phyloP scores from a whole-genome alignment of 2,797 vertebrate genomes.

The Micropoecilia bifurca region DNA sequence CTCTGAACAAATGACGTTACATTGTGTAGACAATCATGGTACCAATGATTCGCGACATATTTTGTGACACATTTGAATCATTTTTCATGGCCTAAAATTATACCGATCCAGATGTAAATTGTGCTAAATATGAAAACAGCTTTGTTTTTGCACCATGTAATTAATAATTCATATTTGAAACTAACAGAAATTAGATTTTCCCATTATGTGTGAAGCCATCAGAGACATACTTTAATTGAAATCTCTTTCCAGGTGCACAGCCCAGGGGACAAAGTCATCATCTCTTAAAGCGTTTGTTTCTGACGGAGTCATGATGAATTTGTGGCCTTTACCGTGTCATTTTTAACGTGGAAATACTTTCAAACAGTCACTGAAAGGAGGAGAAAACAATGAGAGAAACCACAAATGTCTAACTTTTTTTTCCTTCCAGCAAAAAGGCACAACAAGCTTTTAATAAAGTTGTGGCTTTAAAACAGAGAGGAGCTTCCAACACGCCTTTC shows the following conservation, averaged over 20 bases:
- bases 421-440: not conserved
- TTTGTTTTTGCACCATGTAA: not conserved
- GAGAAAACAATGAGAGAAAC: not conserved
- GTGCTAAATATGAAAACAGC: not conserved
- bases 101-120: not conserved
- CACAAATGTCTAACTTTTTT: not conserved
- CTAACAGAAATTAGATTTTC: not conserved
- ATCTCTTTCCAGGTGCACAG: not conserved
- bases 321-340: not conserved
- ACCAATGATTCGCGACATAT: not conserved
- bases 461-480: not conserved
- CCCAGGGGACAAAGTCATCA: not conserved
- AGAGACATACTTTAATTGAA: not conserved
- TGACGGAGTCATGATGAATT: not conserved
- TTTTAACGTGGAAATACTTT: not conserved
- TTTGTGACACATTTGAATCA: not conserved
- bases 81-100: not conserved
- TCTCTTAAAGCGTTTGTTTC: not conserved
- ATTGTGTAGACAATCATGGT: not conserved
- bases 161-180: not conserved
- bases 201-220: not conserved
- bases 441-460: not conserved
- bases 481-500: not conserved
- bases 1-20: slow-evolving; percentile 18
- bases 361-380: not conserved